These are phyloP conservation scores for Python bivittatus DNA, from an alignment of 2,113 vertebrate genomes.

Conservation along the genomic window DNA sequence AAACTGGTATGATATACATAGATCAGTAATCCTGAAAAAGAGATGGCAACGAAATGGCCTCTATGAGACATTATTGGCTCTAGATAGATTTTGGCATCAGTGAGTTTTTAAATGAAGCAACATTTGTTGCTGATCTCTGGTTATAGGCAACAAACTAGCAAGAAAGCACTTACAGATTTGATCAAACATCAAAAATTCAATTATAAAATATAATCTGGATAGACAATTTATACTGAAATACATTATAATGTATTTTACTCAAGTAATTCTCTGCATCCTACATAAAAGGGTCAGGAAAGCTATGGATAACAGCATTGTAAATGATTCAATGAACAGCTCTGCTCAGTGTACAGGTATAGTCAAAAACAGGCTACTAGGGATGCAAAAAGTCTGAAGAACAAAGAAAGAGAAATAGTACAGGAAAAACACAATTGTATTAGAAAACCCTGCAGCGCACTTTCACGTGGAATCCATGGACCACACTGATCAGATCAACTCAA, in stretches of 20 bases:
- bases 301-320: not conserved
- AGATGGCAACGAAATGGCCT: not conserved
- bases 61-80: not conserved
- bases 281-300: conserved; percentile 6
- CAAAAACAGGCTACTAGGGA: not conserved
- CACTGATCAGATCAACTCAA: not conserved
- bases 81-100: not conserved
- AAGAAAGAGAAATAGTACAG: not conserved
- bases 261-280: not conserved
- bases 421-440: not conserved
- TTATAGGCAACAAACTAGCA: not conserved
- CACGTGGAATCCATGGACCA: not conserved
- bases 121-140: not conserved
- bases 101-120: not conserved
- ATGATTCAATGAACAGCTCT: not conserved
- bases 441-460: not conserved
- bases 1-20: not conserved
- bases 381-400: not conserved
- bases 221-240: not conserved
- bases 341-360: conserved; percentile 5
- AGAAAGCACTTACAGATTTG: not conserved
- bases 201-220: not conserved
- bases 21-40: not conserved
- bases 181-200: not conserved
- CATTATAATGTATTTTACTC: not conserved